These are phyloP conservation scores for Gulo gulo DNA, from an alignment of 2,113 vertebrate species.

Conservation along the genomic window DNA sequence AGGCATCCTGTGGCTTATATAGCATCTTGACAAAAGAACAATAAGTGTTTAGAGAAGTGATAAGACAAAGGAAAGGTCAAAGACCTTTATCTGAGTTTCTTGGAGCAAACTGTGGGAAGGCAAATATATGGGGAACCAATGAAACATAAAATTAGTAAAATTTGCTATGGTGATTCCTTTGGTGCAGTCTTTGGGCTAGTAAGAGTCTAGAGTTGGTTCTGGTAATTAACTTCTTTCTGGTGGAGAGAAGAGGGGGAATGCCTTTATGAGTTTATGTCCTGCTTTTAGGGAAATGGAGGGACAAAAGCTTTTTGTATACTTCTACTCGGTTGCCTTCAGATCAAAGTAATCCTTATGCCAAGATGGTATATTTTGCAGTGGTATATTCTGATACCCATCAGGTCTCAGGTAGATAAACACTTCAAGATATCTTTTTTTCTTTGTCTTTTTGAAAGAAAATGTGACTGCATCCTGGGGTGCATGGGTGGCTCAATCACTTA, in stretches of 20 bases:
- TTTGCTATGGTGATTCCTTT: neutral
- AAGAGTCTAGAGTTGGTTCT: neutral
- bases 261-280: neutral
- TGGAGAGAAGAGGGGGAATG: neutral
- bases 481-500: neutral
- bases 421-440: neutral
- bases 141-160: neutral
- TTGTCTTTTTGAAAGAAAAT: neutral
- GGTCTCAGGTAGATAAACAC: neutral
- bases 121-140: neutral
- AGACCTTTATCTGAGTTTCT: neutral
- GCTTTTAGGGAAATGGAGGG: neutral
- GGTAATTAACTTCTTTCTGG: neutral
- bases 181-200: neutral
- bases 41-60: neutral
- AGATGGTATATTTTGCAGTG: neutral
- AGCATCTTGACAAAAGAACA: neutral
- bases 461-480: neutral
- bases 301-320: neutral
- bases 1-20: neutral
- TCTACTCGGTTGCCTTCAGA: neutral
- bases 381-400: neutral
- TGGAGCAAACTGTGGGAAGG: neutral
- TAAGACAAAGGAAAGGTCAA: neutral
- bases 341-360: neutral